phyloP scores from a whole-genome alignment of 37 sponge, comb jelly and placozoan species.

The Hormiphora californensis region DNA sequence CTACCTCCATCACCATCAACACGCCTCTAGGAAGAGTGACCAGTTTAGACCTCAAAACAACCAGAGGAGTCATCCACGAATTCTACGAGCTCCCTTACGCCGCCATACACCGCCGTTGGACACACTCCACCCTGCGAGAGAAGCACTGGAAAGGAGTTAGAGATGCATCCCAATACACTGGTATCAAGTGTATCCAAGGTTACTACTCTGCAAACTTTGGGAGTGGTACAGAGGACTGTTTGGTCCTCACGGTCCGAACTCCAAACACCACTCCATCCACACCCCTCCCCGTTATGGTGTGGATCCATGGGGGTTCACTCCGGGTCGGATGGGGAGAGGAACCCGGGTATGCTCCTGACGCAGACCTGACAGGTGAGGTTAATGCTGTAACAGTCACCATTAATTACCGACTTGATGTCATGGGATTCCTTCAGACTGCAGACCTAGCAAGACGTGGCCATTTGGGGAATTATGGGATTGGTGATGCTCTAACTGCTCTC shows the following conservation, averaged over 20 bases:
- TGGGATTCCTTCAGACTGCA: slow-evolving; percentile 68
- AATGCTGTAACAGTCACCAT: slow-evolving; percentile 60
- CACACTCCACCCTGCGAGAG: not conserved
- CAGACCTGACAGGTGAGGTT: not conserved
- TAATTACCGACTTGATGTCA: slow-evolving; percentile 77
- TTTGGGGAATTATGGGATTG: slow-evolving; percentile 29
- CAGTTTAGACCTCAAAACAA: too few relatives aligned
- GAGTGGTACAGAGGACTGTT: slow-evolving; percentile 2
- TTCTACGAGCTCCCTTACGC: slow-evolving; percentile 38
- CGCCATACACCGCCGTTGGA: not conserved
- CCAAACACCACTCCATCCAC: not conserved
- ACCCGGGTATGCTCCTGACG: not conserved
- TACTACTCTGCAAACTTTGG: not conserved
- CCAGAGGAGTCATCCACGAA: too few relatives aligned
- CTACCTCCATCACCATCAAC: too few relatives aligned
- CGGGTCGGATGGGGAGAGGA: not conserved
- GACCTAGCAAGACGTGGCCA: not conserved
- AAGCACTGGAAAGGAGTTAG: not conserved
- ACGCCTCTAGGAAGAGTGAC: too few relatives aligned
- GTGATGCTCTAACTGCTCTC: slow-evolving; percentile 60
- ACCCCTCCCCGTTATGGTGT: slow-evolving; percentile 16
- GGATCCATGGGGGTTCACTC: slow-evolving; percentile 38
- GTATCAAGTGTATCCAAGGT: not conserved
- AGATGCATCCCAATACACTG: not conserved
- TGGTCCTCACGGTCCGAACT: not conserved